Conservation (phyloP, 92 coral and sea anemone genomes). For the Parazoanthus darwini region DNA sequence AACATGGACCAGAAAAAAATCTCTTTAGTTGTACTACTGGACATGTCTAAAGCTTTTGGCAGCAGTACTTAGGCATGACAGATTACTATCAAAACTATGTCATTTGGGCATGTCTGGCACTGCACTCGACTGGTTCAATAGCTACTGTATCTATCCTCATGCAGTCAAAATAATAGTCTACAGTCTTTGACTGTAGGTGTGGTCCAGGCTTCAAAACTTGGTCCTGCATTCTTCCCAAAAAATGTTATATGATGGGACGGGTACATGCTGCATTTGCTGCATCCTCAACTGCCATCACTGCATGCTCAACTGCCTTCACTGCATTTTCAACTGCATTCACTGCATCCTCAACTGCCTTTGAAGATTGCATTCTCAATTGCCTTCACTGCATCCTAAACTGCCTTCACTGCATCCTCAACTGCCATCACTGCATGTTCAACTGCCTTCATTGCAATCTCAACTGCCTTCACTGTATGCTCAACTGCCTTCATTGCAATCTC, state of each 20-base stretch:
- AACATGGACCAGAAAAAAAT: constrained; percentile 39
- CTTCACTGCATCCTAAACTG: too few relatives aligned
- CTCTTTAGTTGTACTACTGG: constrained; percentile 41
- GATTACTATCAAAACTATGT: constrained; percentile 36
- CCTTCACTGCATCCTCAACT: too few relatives aligned
- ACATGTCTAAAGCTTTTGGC: constrained; percentile 59
- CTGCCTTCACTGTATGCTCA: too few relatives aligned
- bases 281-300: too few relatives aligned
- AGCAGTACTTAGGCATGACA: constrained; percentile 46
- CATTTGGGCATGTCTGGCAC: constrained; percentile 34
- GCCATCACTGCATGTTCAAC: too few relatives aligned
- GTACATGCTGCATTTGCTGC: neutral
- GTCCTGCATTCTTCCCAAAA: constrained; percentile 41
- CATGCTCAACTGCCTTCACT: too few relatives aligned
- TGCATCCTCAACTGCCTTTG: too few relatives aligned
- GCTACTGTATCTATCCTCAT: constrained; percentile 13
- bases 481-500: too few relatives aligned
- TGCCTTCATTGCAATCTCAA: neutral
- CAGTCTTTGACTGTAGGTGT: constrained; percentile 56
- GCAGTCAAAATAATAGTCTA: constrained; percentile 38
- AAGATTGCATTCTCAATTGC: too few relatives aligned
- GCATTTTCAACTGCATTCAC: too few relatives aligned
- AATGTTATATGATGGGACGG: constrained; percentile 29
- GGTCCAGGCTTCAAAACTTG: constrained; percentile 54
- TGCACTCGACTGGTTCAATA: constrained; percentile 38